Conservation (phyloP, 2,797 vertebrate species). For the Intellagama lesueurii region DNA sequence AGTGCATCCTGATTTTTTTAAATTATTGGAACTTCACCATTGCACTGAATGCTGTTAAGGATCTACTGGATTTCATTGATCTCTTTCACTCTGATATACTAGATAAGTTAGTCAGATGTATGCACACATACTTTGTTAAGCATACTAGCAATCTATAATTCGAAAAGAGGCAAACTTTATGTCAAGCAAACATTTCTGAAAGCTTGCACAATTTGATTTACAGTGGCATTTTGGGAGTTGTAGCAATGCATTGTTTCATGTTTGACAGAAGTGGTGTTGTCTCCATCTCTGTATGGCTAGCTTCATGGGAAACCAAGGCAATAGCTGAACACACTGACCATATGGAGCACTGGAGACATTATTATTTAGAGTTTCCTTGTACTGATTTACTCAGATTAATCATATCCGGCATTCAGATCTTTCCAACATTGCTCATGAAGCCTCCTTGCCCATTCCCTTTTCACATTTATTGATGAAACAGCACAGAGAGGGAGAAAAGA, state of each 20-base stretch:
- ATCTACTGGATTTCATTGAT: neutral
- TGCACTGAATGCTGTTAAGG: neutral
- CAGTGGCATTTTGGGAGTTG: slow-evolving; percentile 38
- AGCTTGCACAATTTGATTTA: slow-evolving; percentile 60
- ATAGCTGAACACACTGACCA: slow-evolving; percentile 58
- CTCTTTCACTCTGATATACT: too few species aligned
- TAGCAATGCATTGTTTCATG: slow-evolving; percentile 40
- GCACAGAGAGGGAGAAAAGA: slow-evolving; percentile 29
- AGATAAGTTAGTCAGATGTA: neutral
- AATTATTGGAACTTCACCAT: neutral
- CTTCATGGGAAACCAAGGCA: slow-evolving; percentile 50
- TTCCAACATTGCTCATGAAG: slow-evolving; percentile 47
- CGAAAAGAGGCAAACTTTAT: neutral
- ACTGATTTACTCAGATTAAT: slow-evolving; percentile 64
- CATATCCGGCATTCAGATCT: slow-evolving; percentile 61
- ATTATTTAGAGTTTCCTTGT: slow-evolving; percentile 62
- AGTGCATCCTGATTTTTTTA: neutral
- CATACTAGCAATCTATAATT: neutral
- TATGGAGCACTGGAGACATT: slow-evolving; percentile 55
- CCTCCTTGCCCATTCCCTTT: slow-evolving; percentile 36
- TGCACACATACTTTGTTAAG: neutral
- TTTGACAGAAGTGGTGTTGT: slow-evolving; percentile 63
- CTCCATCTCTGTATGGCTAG: slow-evolving; percentile 45
- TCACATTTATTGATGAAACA: slow-evolving; percentile 50
- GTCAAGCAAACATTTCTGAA: slow-evolving; percentile 41